Evolutionary conservation across 1,140 invertebrate genomes (phyloP).

Genomic region (Euura lappo): DNA sequence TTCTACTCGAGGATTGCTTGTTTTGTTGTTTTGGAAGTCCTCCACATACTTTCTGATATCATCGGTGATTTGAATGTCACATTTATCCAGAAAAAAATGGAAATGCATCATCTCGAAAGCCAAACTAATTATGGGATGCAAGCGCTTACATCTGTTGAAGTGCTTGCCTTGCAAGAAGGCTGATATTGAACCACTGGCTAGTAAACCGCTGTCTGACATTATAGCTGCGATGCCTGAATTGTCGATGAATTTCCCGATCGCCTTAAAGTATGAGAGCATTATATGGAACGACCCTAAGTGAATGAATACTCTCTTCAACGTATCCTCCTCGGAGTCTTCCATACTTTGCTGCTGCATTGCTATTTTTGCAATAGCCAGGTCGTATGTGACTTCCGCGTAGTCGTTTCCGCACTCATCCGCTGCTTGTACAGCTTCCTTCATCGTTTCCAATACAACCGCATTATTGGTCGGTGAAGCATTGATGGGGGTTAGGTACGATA

Average conservation of each 20-base stretch:
- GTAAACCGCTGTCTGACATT: slow-evolving; percentile 46
- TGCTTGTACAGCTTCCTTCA: slow-evolving; percentile 19
- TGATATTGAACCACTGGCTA: slow-evolving; percentile 42
- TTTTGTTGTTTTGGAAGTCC: neutral
- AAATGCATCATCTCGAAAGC: slow-evolving; percentile 31
- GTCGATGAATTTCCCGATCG: slow-evolving; percentile 53
- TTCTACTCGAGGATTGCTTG: neutral
- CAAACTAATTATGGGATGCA: slow-evolving; percentile 30
- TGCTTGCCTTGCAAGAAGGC: slow-evolving; percentile 43
- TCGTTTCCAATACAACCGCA: slow-evolving; percentile 37
- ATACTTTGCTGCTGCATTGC: slow-evolving; percentile 37
- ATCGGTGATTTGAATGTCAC: neutral
- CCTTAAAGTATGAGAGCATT: slow-evolving; percentile 56
- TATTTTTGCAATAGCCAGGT: slow-evolving; percentile 46
- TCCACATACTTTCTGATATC: neutral
- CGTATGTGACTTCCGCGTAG: slow-evolving; percentile 42
- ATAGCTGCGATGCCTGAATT: slow-evolving; percentile 52
- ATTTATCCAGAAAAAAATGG: neutral
- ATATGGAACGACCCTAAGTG: slow-evolving; percentile 57
- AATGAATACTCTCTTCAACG: slow-evolving; percentile 45
- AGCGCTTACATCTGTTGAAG: no score
- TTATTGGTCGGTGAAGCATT: slow-evolving; percentile 32
- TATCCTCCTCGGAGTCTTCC: no score
- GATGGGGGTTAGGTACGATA: slow-evolving; percentile 32
- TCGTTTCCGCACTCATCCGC: slow-evolving; percentile 28